Evolutionary conservation across 2,113 vertebrate genomes (phyloP).

Genomic region (Vulpes lagopus): DNA sequence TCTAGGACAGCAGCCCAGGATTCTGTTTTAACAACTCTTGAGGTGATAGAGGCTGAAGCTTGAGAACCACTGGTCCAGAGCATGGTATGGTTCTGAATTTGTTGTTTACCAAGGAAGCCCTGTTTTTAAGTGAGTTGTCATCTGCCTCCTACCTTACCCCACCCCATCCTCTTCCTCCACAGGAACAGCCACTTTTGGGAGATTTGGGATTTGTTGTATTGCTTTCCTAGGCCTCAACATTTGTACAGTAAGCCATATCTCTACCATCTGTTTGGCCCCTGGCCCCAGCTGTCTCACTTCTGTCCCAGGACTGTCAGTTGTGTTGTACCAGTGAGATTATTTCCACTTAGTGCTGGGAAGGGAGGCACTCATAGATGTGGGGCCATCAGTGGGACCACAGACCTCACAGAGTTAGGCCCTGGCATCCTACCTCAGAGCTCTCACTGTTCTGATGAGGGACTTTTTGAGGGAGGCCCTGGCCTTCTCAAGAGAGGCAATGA

Average conservation of each 20-base stretch:
- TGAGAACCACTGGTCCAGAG: background rate
- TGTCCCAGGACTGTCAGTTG: background rate
- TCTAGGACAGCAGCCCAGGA: background rate
- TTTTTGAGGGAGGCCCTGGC: background rate
- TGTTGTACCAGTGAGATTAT: background rate
- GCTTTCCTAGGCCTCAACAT: background rate
- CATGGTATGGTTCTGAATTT: background rate
- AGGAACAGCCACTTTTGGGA: background rate
- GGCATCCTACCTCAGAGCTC: background rate
- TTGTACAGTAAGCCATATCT: background rate
- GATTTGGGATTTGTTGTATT: background rate
- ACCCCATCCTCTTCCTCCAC: background rate
- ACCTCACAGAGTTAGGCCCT: background rate
- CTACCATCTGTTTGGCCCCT: background rate
- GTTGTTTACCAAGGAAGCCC: constrained; percentile 12
- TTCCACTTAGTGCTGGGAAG: background rate
- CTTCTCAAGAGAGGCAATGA: background rate
- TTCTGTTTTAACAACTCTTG: background rate
- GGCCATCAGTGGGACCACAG: background rate
- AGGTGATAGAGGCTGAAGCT: background rate
- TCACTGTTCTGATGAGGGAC: background rate
- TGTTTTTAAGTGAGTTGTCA: background rate
- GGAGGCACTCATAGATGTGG: background rate
- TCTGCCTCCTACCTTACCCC: background rate
- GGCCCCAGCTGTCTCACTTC: background rate